A percentile compares a stretch with the other conserved stretches of the same genome.
Conservation (phyloP, 2,113 vertebrate species). For the Podilymbus podiceps region DNA sequence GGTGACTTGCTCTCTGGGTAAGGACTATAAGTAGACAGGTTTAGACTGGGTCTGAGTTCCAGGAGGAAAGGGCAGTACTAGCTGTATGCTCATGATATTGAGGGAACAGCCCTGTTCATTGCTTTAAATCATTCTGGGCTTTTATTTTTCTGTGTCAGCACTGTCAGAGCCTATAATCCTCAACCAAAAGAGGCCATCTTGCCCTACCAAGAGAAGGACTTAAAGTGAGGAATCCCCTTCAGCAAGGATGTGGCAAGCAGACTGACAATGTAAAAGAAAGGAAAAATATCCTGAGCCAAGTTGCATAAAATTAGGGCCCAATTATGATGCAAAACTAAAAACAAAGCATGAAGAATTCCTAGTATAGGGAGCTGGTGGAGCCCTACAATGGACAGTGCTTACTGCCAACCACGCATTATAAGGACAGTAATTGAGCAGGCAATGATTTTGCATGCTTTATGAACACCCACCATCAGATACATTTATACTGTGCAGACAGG, state of each 20-base stretch:
- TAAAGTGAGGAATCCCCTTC: constrained; percentile 59
- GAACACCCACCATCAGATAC: neutral
- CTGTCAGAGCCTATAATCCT: constrained; percentile 60
- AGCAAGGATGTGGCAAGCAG: constrained; percentile 63
- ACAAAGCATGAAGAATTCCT: neutral
- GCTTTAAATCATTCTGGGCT: constrained; percentile 37
- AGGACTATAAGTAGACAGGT: neutral
- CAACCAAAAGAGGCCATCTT: constrained; percentile 61
- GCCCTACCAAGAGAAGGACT: constrained; percentile 12
- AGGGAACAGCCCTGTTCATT: constrained; percentile 4
- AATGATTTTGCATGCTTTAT: neutral
- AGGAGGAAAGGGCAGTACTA: neutral
- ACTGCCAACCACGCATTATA: neutral
- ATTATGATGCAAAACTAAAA: constrained; percentile 25
- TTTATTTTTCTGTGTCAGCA: constrained; percentile 68
- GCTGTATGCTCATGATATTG: neutral
- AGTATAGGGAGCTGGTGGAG: neutral
- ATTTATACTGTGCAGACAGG: neutral
- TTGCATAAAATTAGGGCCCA: neutral
- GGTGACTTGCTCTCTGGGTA: neutral
- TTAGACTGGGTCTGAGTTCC: neutral
- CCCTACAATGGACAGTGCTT: neutral
- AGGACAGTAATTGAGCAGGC: neutral
- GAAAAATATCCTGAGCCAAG: neutral
- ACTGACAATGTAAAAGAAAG: constrained; percentile 8